Conservation (phyloP, 2,113 vertebrate species). For the Tyto alba region DNA sequence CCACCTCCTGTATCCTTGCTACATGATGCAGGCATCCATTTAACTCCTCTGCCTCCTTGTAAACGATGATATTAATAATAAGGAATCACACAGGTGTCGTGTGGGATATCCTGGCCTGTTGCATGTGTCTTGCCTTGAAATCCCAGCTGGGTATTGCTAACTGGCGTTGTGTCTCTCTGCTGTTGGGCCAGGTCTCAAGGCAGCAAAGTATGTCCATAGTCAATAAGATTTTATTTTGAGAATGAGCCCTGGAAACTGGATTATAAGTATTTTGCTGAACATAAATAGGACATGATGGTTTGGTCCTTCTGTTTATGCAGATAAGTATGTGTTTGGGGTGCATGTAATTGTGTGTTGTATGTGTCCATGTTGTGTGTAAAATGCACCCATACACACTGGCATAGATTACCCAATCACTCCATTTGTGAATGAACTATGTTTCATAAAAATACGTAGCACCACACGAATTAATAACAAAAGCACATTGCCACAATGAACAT, state of each 20-base stretch:
- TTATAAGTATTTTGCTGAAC: background rate
- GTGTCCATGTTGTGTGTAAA: background rate
- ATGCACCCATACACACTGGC: background rate
- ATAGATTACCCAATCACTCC: conserved; percentile 19
- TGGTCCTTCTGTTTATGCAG: background rate
- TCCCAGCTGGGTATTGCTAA: background rate
- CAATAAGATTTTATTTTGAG: background rate
- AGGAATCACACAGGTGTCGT: background rate
- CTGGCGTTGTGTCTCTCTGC: background rate
- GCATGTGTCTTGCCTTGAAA: background rate
- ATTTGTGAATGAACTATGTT: conserved; percentile 31
- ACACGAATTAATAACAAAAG: conserved; percentile 68
- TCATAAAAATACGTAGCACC: conserved; percentile 42
- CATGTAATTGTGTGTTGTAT: background rate
- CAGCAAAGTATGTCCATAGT: background rate
- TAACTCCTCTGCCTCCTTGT: background rate
- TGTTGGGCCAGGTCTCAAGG: background rate
- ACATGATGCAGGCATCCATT: background rate
- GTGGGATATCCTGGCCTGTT: background rate
- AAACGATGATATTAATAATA: background rate
- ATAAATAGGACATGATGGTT: background rate
- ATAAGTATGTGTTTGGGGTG: background rate
- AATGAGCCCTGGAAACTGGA: background rate
- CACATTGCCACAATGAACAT: conserved; percentile 27
- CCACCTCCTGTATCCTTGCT: background rate